A percentile compares a stretch with the other conserved stretches of the same genome.
phyloP scores from a whole-genome alignment of 2,888 invertebrate species.

The Quadriops clusia region DNA sequence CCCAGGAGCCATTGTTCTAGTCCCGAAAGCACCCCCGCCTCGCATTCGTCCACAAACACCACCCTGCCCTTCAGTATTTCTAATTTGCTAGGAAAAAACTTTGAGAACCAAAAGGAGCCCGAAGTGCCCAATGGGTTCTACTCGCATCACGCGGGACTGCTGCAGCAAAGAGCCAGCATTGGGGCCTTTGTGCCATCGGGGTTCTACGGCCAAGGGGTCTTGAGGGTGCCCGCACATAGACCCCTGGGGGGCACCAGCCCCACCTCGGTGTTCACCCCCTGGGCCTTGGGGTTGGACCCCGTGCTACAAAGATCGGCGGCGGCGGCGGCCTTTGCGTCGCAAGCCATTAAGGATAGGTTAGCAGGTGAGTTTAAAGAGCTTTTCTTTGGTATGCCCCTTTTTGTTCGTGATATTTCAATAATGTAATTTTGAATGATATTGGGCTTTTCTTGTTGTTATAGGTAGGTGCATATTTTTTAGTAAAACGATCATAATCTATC shows the following conservation, averaged over 20 bases:
- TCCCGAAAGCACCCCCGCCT: conserved; percentile 38
- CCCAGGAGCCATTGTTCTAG: conserved; percentile 33
- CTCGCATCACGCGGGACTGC: conserved; percentile 25
- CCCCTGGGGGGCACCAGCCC: conserved; percentile 46
- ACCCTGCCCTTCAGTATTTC: conserved; percentile 72
- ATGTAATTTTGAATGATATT: too few relatives aligned
- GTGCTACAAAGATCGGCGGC: conserved; percentile 54
- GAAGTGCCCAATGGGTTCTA: conserved; percentile 26
- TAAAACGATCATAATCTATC: too few relatives aligned
- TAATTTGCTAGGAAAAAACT: conserved; percentile 63
- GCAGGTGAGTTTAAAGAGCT: conserved; percentile 66
- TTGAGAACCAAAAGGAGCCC: conserved; percentile 44
- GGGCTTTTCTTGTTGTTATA: too few relatives aligned
- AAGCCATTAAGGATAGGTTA: conserved; percentile 71
- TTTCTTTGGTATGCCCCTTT: too few relatives aligned
- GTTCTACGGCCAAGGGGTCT: conserved; percentile 55
- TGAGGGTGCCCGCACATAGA: conserved; percentile 72
- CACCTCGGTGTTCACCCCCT: conserved; percentile 36
- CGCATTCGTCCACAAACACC: conserved; percentile 41
- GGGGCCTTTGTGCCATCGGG: conserved; percentile 34
- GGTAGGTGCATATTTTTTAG: too few relatives aligned
- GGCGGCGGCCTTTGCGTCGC: conserved; percentile 65
- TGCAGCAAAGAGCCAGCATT: conserved; percentile 16
- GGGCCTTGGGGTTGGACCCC: conserved; percentile 44
- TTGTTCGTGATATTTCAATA: too few relatives aligned